phyloP scores from a whole-genome alignment of 2,888 invertebrate genomes.

The Euplagia quadripunctaria region DNA sequence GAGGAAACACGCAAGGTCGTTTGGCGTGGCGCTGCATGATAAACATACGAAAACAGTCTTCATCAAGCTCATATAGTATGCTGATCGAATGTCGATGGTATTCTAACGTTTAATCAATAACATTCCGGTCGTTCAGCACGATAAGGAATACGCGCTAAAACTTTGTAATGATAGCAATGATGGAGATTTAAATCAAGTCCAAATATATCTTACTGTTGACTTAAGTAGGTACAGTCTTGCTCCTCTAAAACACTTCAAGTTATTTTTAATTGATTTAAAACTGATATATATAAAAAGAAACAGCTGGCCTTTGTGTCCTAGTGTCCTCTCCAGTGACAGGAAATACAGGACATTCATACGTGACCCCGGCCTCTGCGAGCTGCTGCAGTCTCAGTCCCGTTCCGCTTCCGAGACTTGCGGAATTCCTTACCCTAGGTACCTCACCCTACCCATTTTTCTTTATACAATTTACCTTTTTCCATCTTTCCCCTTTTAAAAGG shows the following conservation, averaged over 20 bases:
- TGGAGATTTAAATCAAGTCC: background rate
- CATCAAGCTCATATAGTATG: constrained; percentile 32
- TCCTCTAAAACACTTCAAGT: background rate
- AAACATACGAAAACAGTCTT: constrained; percentile 12
- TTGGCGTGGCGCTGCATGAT: constrained; percentile 26
- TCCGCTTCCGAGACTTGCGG: too few species aligned
- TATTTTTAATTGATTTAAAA: too few species aligned
- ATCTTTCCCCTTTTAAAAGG: too few species aligned
- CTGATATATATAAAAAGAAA: background rate
- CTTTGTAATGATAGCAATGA: constrained; percentile 8
- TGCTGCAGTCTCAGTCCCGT: too few species aligned
- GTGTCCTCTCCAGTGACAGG: too few species aligned
- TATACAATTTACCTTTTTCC: too few species aligned
- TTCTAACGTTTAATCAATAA: constrained; percentile 39
- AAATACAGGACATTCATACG: too few species aligned
- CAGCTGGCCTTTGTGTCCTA: too few species aligned
- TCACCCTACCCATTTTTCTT: too few species aligned
- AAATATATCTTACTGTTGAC: background rate
- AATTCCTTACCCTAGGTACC: too few species aligned
- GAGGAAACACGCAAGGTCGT: constrained; percentile 26
- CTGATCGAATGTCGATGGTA: constrained; percentile 36
- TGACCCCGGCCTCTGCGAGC: too few species aligned
- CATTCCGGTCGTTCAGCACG: constrained; percentile 28
- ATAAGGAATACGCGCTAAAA: constrained; percentile 29
- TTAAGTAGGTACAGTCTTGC: background rate